These are phyloP conservation scores for Gallinago undulata DNA, from an alignment of 2,113 vertebrate species.

Conservation along the genomic window DNA sequence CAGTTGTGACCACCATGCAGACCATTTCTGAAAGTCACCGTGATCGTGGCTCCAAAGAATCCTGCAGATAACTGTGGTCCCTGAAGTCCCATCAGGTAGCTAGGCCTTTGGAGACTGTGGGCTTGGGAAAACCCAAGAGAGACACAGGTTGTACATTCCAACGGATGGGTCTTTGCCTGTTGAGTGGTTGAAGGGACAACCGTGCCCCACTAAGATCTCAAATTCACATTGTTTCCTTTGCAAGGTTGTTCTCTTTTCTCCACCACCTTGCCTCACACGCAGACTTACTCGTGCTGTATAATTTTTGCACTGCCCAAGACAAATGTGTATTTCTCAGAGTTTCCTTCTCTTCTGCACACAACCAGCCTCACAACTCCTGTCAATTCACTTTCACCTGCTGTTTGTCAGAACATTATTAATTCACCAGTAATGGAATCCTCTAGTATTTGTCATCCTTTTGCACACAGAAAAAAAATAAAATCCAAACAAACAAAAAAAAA, in stretches of 20 bases:
- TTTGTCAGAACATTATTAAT: neutral
- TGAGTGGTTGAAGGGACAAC: neutral
- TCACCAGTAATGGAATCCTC: neutral
- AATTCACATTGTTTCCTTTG: neutral
- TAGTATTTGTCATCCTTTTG: neutral
- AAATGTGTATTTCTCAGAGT: neutral
- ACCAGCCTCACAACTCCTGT: neutral
- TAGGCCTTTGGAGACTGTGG: rapidly evolving
- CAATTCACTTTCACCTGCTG: neutral
- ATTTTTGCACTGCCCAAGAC: neutral
- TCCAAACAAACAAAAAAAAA: neutral
- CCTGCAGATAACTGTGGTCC: neutral
- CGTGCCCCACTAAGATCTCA: neutral
- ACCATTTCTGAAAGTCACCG: neutral
- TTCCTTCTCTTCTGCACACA: neutral
- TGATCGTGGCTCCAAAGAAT: neutral
- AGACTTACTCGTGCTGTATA: neutral
- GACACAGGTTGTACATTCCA: rapidly evolving
- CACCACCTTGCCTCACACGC: rapidly evolving
- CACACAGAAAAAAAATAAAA: neutral
- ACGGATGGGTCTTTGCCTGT: neutral
- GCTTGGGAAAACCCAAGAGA: neutral
- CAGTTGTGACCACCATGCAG: rapidly evolving
- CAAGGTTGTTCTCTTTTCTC: neutral
- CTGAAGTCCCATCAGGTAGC: neutral